Evolutionary conservation across 2,113 vertebrate species (phyloP), one percentile per base, ranked within the genome.

Genomic region (Pangasianodon gigas): DNA sequence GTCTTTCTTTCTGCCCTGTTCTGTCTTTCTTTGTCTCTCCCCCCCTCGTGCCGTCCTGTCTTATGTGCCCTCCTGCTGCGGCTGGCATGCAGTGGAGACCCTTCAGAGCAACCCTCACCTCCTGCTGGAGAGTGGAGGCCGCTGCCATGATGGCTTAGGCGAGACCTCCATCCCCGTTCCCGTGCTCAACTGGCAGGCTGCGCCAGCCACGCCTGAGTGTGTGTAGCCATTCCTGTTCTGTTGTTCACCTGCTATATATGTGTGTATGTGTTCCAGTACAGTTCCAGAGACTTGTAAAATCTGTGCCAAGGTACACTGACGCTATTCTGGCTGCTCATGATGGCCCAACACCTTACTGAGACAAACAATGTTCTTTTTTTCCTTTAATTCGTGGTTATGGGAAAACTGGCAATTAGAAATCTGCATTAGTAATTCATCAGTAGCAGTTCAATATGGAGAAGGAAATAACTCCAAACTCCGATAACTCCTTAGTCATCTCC

Each of bases 41-140:
- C 52, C 52, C 58, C 71, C 84, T 54, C 48, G n/a, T 74, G 54
- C 41, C 79, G 85, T 84, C 75, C 24, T 84, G 46, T 88, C 86
- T 37, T 56, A 80, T 85, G 86, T 86, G 52, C 91, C 74, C 56
- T 85, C 85, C 69, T 85, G 67, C 89, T 85, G 56, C 62, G 89
- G 46, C 51, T 92, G 95, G 93, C 94, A 95, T 96, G 95, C 87
- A 98, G 98, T 98, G 82, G 98, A 99, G 95, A 97, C 97, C 81
- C 95, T 99, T 95, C 98, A 98, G 96, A 98, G 96, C 96, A 98
- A 97, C 93, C 98, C 98, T 48, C 96, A 97, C 94, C 97, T 99
- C 93, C 95, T 99, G 94, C 95, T 97, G 96, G 98, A 99, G 94
- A 94, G 96, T 60, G 95, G 95, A n/a, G 94, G 95, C 89, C 97